Conservation (phyloP, 2,888 invertebrate species). For the Drosophila incognita region DNA sequence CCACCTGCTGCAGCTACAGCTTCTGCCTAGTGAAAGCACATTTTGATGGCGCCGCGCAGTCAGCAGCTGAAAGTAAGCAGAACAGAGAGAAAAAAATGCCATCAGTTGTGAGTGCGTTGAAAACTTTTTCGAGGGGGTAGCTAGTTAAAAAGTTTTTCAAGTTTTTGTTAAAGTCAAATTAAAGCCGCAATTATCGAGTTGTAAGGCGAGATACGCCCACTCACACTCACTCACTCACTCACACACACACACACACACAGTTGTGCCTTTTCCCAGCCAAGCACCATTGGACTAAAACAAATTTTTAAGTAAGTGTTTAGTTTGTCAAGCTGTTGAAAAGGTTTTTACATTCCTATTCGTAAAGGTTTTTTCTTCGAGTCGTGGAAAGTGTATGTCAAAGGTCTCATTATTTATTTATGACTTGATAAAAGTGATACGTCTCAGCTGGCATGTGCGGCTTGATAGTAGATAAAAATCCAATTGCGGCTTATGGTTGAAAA, state of each 20-base stretch:
- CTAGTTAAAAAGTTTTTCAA: conserved; percentile 76
- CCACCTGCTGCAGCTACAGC: conserved; percentile 31
- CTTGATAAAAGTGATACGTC: not conserved
- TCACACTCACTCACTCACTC: conserved; percentile 1
- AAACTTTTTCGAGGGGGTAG: conserved; percentile 57
- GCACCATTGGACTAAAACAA: conserved; percentile 52
- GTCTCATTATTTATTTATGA: conserved; percentile 13
- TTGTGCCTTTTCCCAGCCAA: conserved; percentile 53
- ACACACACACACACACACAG: conserved; percentile 30
- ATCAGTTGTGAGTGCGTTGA: conserved; percentile 61
- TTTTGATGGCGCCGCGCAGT: conserved; percentile 50
- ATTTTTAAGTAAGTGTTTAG: conserved; percentile 44
- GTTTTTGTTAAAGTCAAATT: conserved; percentile 78
- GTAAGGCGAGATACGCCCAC: conserved; percentile 65
- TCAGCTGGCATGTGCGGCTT: not conserved
- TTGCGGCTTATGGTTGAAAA: not conserved
- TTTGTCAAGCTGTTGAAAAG: conserved; percentile 65
- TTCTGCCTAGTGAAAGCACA: conserved; percentile 54
- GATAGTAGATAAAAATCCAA: not conserved
- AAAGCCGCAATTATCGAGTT: conserved; percentile 79
- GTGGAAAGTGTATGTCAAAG: conserved; percentile 12
- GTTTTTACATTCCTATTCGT: conserved; percentile 18
- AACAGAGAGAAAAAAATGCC: conserved; percentile 28
- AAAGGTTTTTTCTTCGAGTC: conserved; percentile 17
- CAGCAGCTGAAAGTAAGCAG: conserved; percentile 46